Evolutionary conservation across 2,888 invertebrate species (phyloP), one percentile per base, ranked within the genome.

Genomic region (Megaustenia siamemsis): DNA sequence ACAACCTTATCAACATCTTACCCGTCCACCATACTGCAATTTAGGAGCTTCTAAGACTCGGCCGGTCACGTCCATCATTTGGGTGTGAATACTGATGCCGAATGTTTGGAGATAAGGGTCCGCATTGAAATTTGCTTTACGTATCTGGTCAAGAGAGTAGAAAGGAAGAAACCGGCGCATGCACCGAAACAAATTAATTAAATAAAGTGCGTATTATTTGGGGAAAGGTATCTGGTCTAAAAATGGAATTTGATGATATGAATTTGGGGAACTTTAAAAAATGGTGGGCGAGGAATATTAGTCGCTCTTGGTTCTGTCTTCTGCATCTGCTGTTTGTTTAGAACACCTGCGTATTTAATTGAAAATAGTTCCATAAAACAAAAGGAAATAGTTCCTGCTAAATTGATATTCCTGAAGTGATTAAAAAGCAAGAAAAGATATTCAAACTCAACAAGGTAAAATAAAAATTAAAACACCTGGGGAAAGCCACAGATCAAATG

Each of bases 21-120:
- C 97, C 89, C 99, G 96, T 87, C 99, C 99, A 89, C 99, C 99
- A 94, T 99, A 99, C 94, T 99, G 99, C 85, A 99, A 95, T 94
- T 99, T 99, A 56, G 99, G 99, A 86, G 99, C 98, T 82, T 98
- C 98, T 93, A 99, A 95, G 66, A 99, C 98, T 69, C 99, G 96
- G 21, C 99, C 99, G 88, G 98, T 96, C 77, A 99, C 99, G 95
- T 99, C 99, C 97, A 99, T 99, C 99, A 99, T 99, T 92, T 97
- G 97, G 94, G 98, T 98, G 89, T 97, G 98, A 92, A 99, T 99
- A 86, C 98, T 98, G 90, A 99, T 95, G 63, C 99, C 99, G 94
- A 99, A 99, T 95, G 99, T 99, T 94, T 99, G 98, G 85, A 99
- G 98, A 94, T 98, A 99, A 60, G 98, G 97, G 94, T 99, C 99